Base-by-base conservation (phyloP, 2,888 invertebrate genomes). In the Gymnocheta viridis region DNA sequence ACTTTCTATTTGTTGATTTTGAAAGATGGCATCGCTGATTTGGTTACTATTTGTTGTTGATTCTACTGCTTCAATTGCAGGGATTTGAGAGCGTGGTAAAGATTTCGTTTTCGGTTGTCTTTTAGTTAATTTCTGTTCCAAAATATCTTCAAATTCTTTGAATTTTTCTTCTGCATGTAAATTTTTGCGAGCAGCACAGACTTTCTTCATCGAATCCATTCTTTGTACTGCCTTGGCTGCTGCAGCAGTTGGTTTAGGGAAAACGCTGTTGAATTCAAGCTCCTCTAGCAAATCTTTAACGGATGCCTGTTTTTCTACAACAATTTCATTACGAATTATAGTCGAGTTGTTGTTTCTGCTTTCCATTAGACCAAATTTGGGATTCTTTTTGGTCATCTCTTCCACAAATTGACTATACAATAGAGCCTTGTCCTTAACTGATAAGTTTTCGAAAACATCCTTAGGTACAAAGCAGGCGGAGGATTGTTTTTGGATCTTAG, bases 351-450 rank as follows among this genome's bases (percentile, higher is more conserved):
- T 41, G 3, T 10, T 44, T n/a, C 86, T 86, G 0, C 77, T 87
- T 19, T 88, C 86, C 0, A 89, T 82, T 4, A 78, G 82, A 24
- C 77, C 86, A 58, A 90, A 90, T n/a, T 88, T 87, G 1, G 90
- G 88, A 85, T 90, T 88, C 41, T 85, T 87, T 35, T 86, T 86
- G 0, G 88, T 85, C 88, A 90, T 89, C n/a, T 91, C 91, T 4
- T 88, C 87, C 27, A 90, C 86, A 51, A 91, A 90, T 38, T 89
- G 88, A 12, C 88, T 90, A 29, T 89, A 91, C 4, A 91, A 83
- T 38, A 89, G 27, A 0, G 88, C 90, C 51, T 91, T 91, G 38
- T 91, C 91, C 82, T 89, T 91, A 1, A 91, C 91, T 1, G 89
- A 89, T 17, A 91, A 77, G 56, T 89, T 87, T 3, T 85, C 87